Base-by-base conservation (phyloP, 2,113 vertebrate species). In the Lonchura striata region DNA sequence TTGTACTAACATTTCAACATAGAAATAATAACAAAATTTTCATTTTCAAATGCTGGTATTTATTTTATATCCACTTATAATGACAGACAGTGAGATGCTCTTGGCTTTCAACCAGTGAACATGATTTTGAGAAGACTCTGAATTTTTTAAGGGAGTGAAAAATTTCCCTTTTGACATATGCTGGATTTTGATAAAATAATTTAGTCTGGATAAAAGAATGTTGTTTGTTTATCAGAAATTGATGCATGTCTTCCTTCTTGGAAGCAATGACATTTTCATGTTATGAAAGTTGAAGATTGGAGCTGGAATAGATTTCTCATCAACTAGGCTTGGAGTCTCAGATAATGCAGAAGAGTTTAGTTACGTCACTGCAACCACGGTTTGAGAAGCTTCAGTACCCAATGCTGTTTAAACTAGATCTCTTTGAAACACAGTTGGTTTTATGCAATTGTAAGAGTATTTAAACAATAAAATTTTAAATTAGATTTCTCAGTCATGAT, bases 41-140 rank as follows among this genome's bases (percentile, higher is more conserved):
- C 3, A 35, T 54, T 89, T 88, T 82, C 44, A 69, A 66, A 61
- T 3, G 8, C 10, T 0, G 0, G 0, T 33, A 60, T 61, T 63
- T 80, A 56, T 65, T 83, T 83, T 59, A 18, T 59, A 35, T 59
- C 13, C 23, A 20, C 24, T 49, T 66, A 39, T 31, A 63, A 64
- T 53, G 49, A n/a, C 31, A 33, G 47, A 53, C 39, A 20, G 15
- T 68, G 25, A 81, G 28, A 63, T 35, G 44, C 6, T 49, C 35
- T 52, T 61, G 42, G 18, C 24, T 86, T 94, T 89, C 70, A 80
- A 39, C 3, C 16, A n/a, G 30, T 35, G 49, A 90, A 78, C 24
- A 41, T 39, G 8, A 68, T 52, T 78, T 79, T 82, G 24, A 39
- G 30, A 66, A 71, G 15, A 66, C 59, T 70, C 78, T 78, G 31